These are phyloP conservation scores for Omphaloscelis lunosa DNA, from an alignment of 2,888 invertebrate genomes.

Conservation along the genomic window DNA sequence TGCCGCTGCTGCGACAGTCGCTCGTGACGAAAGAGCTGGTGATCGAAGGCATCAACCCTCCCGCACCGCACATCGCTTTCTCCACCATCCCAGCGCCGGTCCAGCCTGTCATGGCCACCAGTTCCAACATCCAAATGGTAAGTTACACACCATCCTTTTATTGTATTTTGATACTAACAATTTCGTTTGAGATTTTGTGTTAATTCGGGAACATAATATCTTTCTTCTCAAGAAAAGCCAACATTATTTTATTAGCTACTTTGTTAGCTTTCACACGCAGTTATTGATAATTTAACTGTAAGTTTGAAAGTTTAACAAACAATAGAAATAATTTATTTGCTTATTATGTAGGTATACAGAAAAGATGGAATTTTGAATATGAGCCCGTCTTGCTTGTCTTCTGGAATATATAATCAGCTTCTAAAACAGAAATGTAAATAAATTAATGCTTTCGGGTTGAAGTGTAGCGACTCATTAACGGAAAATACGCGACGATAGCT, in stretches of 20 bases:
- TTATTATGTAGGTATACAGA: background rate
- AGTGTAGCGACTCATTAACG: conserved; percentile 16
- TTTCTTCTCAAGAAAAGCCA: background rate
- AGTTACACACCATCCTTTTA: conserved; percentile 46
- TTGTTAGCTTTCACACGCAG: background rate
- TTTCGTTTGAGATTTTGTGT: background rate
- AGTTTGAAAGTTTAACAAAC: background rate
- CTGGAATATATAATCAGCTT: conserved; percentile 13
- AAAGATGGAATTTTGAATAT: background rate
- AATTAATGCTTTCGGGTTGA: conserved; percentile 25
- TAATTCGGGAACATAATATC: background rate
- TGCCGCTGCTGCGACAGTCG: conserved; percentile 97
- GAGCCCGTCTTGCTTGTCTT: conserved; percentile 8
- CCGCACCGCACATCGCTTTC: conserved; percentile 91
- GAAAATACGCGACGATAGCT: background rate
- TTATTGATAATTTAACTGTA: background rate
- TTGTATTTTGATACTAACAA: background rate
- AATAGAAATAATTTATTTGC: conserved; percentile 3
- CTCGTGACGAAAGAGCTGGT: conserved; percentile 96
- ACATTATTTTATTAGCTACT: background rate
- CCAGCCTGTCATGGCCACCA: conserved; percentile 74
- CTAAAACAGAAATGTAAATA: conserved; percentile 33
- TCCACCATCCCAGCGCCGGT: conserved; percentile 74
- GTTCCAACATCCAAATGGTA: conserved; percentile 78
- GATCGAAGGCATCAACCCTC: conserved; percentile 98